Base-by-base conservation (phyloP, 2,113 vertebrate species). In the Naja naja region DNA sequence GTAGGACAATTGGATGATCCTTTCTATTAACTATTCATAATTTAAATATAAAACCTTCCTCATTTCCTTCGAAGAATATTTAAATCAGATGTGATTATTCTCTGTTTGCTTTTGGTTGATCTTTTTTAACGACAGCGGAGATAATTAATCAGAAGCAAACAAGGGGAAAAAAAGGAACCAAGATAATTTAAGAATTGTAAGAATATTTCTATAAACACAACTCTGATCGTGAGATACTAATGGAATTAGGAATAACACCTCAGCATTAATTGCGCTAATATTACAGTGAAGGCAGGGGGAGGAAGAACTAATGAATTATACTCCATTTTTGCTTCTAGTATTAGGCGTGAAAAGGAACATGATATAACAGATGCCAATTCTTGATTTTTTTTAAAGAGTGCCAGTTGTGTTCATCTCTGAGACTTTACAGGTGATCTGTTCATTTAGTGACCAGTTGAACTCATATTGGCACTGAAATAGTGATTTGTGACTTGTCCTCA, bases 81-180 rank as follows among this genome's bases (percentile, higher is more conserved):
- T 86, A 86, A 86, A 52, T 60, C 23, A 10, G 18, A 25, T 10
- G n/a, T 9, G n/a, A 64, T 90, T 47, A 87, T 47, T 64, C 54
- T 27, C 23, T 90, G 89, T 92, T n/a, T 85, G 58, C 22, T 60
- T 45, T 25, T 45, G 60, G 89, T 34, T 52, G 92, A 60, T 93
- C 20, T 25, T 52, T 90, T 92, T 58, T 87, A 55, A 89, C 34
- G 30, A 93, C 74, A 43, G 16, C 43, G 22, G 52, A 27, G 74
- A 34, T 90, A 93, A 93, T 93, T 93, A 93, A 64, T 64, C 89
- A 43, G n/a, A 9, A 74, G 69, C 69, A 25, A 88, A 49, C 30
- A 14, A 27, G 11, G 53, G 52, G 30, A 1, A 5, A 12, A 14
- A 27, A 22, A 7, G 54, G 45, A 88, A 89, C 11, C 7, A 14